Evolutionary conservation across 2,113 vertebrate genomes (phyloP).

Genomic region (Nettapus auritus): DNA sequence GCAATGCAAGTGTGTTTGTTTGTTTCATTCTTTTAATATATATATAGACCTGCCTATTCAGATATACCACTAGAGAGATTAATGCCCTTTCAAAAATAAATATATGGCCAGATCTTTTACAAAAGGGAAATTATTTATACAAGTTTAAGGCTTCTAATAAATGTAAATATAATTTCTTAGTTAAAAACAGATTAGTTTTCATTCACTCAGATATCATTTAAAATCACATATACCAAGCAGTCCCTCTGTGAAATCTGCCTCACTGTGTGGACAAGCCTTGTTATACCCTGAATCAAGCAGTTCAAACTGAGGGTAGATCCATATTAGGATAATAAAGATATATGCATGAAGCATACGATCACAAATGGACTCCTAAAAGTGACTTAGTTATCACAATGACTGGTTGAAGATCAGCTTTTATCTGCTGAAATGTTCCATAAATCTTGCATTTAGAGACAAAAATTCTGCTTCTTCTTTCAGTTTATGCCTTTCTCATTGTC

Average conservation of each 20-base stretch:
- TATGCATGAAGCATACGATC: background rate
- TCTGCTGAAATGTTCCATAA: background rate
- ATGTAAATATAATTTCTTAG: background rate
- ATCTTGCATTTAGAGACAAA: background rate
- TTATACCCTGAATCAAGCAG: background rate
- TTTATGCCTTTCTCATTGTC: background rate
- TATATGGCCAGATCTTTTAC: background rate
- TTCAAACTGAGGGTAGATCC: background rate
- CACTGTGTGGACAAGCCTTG: background rate
- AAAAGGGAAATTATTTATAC: background rate
- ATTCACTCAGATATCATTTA: background rate
- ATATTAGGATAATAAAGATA: background rate
- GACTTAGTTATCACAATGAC: background rate
- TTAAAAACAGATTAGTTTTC: background rate
- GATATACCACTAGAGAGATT: background rate
- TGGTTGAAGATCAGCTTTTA: constrained; percentile 1
- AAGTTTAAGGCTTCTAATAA: background rate
- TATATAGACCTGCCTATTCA: background rate
- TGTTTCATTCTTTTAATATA: background rate
- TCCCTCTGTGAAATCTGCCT: background rate
- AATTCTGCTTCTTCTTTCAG: background rate
- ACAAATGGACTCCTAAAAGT: background rate
- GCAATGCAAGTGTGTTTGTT: rapidly evolving
- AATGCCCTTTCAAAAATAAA: background rate
- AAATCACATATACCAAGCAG: background rate